phyloP scores from a whole-genome alignment of 2,888 invertebrate species.

The Ypsolopha sequella region DNA sequence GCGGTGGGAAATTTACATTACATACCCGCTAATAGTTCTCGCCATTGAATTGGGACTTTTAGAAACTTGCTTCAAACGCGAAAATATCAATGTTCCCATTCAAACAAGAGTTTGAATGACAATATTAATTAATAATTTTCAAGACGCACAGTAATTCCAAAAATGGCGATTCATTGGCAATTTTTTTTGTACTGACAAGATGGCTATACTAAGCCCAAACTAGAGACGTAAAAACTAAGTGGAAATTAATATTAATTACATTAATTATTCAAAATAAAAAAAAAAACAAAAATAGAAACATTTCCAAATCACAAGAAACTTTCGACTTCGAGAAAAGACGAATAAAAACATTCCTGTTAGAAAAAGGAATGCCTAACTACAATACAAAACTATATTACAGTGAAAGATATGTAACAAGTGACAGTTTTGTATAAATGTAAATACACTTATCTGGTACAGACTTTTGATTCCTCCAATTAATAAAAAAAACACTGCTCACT shows the following conservation, averaged over 20 bases:
- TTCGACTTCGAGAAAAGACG: neutral
- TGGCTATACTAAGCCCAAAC: constrained; percentile 7
- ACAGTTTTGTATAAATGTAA: constrained; percentile 32
- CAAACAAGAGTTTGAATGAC: too few relatives aligned
- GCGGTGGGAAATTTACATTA: constrained; percentile 56
- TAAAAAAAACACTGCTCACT: constrained; percentile 10
- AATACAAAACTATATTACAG: constrained; percentile 34
- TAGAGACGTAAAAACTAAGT: constrained; percentile 11
- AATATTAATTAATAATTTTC: constrained; percentile 3
- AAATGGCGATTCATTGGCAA: constrained; percentile 36
- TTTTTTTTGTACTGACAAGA: constrained; percentile 12
- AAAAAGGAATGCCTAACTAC: neutral
- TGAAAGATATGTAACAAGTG: constrained; percentile 67
- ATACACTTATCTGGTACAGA: constrained; percentile 53
- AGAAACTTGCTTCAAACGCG: constrained; percentile 12
- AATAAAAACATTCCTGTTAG: neutral
- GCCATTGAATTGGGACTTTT: constrained; percentile 39
- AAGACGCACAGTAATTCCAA: constrained; percentile 9
- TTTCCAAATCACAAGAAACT: neutral
- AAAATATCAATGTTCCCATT: constrained; percentile 7
- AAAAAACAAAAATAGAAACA: neutral
- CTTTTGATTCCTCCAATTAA: constrained; percentile 15
- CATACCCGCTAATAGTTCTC: constrained; percentile 49
- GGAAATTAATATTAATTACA: neutral
- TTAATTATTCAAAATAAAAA: neutral